Conservation (phyloP, 2,797 vertebrate genomes). For the Myripristis murdjan region DNA sequence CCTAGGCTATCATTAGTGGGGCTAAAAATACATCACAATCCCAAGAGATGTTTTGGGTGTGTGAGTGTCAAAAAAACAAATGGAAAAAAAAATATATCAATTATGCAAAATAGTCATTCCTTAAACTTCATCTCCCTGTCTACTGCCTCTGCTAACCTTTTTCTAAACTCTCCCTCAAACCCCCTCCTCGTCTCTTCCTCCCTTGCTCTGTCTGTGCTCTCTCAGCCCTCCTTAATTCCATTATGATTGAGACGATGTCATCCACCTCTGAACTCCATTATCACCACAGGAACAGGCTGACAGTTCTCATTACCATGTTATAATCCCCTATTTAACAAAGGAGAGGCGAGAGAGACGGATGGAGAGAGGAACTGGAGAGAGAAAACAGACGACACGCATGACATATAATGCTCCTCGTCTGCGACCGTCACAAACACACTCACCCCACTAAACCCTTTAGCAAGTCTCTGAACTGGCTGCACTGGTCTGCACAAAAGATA, state of each 20-base stretch:
- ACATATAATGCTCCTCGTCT: constrained; percentile 52
- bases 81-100: constrained; percentile 21
- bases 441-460: constrained; percentile 35
- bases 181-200: neutral
- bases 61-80: constrained; percentile 11
- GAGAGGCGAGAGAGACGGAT: constrained; percentile 39
- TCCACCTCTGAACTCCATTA: constrained; percentile 85
- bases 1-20: too few relatives aligned
- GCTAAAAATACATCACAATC: too few relatives aligned
- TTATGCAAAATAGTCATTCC: constrained; percentile 37
- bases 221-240: constrained; percentile 79
- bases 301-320: constrained; percentile 84
- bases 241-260: constrained; percentile 84
- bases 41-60: neutral
- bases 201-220: constrained; percentile 51
- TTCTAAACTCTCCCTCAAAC: constrained; percentile 47
- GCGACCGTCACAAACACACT: constrained; percentile 45
- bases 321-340: constrained; percentile 82
- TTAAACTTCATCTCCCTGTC: constrained; percentile 33
- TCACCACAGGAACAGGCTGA: constrained; percentile 81
- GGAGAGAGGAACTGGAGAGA: constrained; percentile 35
- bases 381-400: constrained; percentile 61
- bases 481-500: neutral
- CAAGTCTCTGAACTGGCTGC: constrained; percentile 5
- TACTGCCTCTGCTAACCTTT: constrained; percentile 52